These are phyloP conservation scores for Denticeps clupeoides DNA, from an alignment of 2,797 vertebrate species.

Conservation along the genomic window DNA sequence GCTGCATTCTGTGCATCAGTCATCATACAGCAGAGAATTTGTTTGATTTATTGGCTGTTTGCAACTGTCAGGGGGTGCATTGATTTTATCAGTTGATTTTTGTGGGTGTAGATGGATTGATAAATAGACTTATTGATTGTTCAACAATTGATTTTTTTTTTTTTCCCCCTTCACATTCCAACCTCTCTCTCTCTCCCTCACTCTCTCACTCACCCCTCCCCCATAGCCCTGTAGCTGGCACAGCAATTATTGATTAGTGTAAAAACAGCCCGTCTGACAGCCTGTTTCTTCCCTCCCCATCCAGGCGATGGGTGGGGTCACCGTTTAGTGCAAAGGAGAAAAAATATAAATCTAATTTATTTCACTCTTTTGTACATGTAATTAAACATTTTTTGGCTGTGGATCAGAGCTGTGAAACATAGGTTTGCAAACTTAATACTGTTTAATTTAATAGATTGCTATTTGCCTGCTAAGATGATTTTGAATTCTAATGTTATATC, in stretches of 20 bases:
- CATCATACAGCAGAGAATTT: too few species aligned
- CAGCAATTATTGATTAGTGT: slow-evolving; percentile 2
- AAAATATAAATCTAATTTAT: not conserved
- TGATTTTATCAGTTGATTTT: slow-evolving; percentile 15
- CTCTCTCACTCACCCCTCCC: not conserved
- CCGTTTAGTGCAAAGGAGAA: slow-evolving; percentile 3
- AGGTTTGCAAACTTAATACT: too few species aligned
- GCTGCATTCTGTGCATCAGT: too few species aligned
- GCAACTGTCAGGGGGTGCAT: slow-evolving; percentile 2
- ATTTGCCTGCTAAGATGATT: too few species aligned
- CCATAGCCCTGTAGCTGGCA: not conserved
- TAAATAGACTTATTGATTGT: slow-evolving; percentile 13
- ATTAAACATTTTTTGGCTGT: too few species aligned
- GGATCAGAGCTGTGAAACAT: too few species aligned
- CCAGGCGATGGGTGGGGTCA: not conserved
- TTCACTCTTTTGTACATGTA: too few species aligned
- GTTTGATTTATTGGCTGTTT: slow-evolving; percentile 11
- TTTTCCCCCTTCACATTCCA: not conserved
- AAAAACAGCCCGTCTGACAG: slow-evolving; percentile 5
- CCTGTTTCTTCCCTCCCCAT: slow-evolving; percentile 1
- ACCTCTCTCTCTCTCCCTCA: not conserved
- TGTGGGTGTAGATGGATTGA: slow-evolving; percentile 17
- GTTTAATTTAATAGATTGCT: too few species aligned
- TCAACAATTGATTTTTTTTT: slow-evolving; percentile 2
- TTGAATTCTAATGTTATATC: too few species aligned